A percentile compares a stretch with the other conserved stretches of the same genome.
phyloP scores from a whole-genome alignment of 2,888 invertebrate genomes.

The Dryobotodes eremita region DNA sequence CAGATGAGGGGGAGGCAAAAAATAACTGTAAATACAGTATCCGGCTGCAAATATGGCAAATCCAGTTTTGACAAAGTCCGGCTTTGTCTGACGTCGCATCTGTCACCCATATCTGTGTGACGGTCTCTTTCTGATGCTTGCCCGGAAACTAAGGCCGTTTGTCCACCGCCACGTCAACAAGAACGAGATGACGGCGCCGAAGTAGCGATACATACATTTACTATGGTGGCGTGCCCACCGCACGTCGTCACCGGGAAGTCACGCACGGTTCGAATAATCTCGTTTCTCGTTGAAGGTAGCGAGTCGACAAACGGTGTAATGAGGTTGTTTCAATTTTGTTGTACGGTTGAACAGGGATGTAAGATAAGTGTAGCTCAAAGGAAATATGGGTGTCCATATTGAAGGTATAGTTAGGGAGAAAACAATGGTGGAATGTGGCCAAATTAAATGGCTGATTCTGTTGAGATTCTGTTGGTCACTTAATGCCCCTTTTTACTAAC shows the following conservation, averaged over 20 bases:
- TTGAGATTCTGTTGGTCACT: background rate
- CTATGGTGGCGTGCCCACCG: background rate
- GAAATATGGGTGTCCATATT: background rate
- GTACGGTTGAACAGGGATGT: slow-evolving; percentile 53
- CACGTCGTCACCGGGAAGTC: background rate
- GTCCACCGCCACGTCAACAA: background rate
- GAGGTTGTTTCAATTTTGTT: slow-evolving; percentile 21
- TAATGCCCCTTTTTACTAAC: background rate
- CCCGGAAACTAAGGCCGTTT: background rate
- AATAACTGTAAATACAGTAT: background rate
- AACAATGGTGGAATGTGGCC: slow-evolving; percentile 1
- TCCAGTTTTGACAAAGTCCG: background rate
- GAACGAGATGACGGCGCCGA: background rate
- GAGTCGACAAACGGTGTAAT: background rate
- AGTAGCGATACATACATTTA: background rate
- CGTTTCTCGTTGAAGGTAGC: background rate
- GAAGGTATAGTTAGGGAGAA: background rate
- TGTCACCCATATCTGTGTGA: too few relatives aligned
- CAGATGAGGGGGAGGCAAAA: background rate
- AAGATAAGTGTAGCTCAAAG: slow-evolving; percentile 43
- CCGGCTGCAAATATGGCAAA: background rate
- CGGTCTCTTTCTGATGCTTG: background rate
- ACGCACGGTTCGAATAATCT: background rate
- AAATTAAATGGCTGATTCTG: slow-evolving; percentile 14
- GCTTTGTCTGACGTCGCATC: too few relatives aligned